These are phyloP conservation scores for Eupithecia dodoneata DNA, from an alignment of 2,888 invertebrate genomes.

Conservation along the genomic window DNA sequence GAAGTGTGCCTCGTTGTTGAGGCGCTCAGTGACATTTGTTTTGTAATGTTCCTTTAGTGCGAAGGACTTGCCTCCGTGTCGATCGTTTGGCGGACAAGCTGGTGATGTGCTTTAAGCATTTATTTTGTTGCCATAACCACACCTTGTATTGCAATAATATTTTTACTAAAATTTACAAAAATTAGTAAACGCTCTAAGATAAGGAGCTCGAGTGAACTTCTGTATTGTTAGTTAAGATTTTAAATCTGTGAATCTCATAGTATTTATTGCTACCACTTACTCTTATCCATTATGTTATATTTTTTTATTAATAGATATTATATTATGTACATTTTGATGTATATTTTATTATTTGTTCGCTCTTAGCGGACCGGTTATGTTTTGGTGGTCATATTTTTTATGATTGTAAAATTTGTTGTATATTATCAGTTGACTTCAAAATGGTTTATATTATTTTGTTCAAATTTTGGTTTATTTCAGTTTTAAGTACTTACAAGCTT, in stretches of 20 bases:
- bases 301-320: constrained; percentile 80
- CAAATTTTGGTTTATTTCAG: constrained; percentile 68
- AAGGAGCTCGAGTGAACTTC: constrained; percentile 76
- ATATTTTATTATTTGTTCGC: constrained; percentile 82
- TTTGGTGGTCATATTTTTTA: constrained; percentile 77
- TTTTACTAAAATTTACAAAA: constrained; percentile 82
- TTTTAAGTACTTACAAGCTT: constrained; percentile 56
- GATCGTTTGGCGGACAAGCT: constrained; percentile 78
- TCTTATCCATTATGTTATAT: constrained; percentile 81
- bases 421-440: constrained; percentile 76
- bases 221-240: constrained; percentile 84
- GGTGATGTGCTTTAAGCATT: constrained; percentile 85
- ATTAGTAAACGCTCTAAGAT: constrained; percentile 77
- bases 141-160: constrained; percentile 84
- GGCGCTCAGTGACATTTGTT: constrained; percentile 71
- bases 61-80: constrained; percentile 78
- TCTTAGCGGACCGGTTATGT: constrained; percentile 77
- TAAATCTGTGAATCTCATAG: constrained; percentile 84
- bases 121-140: constrained; percentile 85
- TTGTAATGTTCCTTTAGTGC: constrained; percentile 82
- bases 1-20: constrained; percentile 69
- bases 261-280: constrained; percentile 84
- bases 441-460: constrained; percentile 70
- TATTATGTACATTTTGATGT: constrained; percentile 85
- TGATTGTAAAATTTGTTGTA: constrained; percentile 81